Evolutionary conservation across 1,140 invertebrate genomes (phyloP).

Genomic region (Zelostemma sp.): DNA sequence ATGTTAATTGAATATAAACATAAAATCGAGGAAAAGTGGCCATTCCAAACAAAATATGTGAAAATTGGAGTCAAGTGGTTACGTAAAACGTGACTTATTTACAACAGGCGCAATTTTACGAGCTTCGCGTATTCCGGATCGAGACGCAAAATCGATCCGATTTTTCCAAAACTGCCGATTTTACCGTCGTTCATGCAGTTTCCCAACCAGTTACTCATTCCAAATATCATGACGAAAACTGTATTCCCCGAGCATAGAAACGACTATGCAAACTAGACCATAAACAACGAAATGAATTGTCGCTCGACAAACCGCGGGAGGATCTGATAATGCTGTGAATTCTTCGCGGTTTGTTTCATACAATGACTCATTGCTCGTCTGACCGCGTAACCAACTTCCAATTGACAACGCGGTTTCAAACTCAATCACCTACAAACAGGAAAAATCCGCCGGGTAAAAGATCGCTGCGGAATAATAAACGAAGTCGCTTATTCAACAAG

Average conservation of each 20-base stretch:
- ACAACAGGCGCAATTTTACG: no score
- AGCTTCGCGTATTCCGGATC: no score
- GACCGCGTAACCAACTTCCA: conserved; percentile 38
- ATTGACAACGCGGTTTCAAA: conserved; percentile 2
- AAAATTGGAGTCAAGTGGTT: no score
- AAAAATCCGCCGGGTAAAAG: background rate
- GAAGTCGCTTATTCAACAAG: background rate
- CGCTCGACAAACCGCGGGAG: conserved; percentile 30
- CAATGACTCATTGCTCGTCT: conserved; percentile 30
- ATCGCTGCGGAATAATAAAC: no score
- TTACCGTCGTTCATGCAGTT: no score
- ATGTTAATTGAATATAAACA: no score
- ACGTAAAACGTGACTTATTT: no score
- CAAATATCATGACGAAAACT: conserved; percentile 1
- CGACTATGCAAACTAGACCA: conserved; percentile 11
- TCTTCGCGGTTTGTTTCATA: conserved; percentile 27
- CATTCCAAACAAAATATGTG: no score
- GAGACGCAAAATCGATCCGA: no score
- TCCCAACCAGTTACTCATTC: no score
- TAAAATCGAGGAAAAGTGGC: no score
- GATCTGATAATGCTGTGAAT: conserved; percentile 37
- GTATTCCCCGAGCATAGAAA: conserved; percentile 7
- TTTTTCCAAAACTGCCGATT: no score
- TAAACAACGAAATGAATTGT: conserved; percentile 27
- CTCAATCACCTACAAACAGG: background rate